Percentiles rank a stretch among this genome's conserved stretches.
phyloP scores from a whole-genome alignment of 2,888 invertebrate genomes.

The Lissonota sp. region DNA sequence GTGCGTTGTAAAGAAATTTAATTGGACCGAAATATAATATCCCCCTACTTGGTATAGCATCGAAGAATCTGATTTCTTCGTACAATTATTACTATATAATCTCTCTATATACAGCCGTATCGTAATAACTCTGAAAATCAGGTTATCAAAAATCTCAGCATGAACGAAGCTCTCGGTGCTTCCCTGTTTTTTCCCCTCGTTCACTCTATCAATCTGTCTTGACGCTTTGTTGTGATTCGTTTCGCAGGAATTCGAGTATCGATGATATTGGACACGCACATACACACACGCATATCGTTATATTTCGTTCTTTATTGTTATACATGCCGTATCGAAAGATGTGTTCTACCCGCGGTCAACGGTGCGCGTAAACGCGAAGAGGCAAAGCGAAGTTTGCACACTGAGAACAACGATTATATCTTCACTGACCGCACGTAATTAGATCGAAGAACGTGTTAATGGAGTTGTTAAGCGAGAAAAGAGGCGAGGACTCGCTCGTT shows the following conservation, averaged over 20 bases:
- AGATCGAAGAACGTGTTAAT: conserved; percentile 68
- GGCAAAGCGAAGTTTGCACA: conserved; percentile 22
- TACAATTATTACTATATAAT: conserved; percentile 52
- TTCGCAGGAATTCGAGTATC: conserved; percentile 63
- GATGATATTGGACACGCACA: conserved; percentile 23
- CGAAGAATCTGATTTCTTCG: conserved; percentile 36
- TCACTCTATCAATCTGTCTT: conserved; percentile 10
- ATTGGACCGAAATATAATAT: conserved; percentile 53
- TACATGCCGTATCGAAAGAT: conserved; percentile 22
- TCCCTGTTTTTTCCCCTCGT: conserved; percentile 3
- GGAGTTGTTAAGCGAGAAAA: conserved; percentile 66
- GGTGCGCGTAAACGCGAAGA: conserved; percentile 49
- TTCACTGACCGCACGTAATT: conserved; percentile 66
- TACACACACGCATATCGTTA: no score
- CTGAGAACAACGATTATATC: conserved; percentile 64
- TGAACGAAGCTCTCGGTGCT: conserved; percentile 12
- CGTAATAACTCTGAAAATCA: conserved; percentile 38
- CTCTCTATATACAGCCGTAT: conserved; percentile 7
- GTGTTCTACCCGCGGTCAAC: conserved; percentile 32
- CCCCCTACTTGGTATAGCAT: conserved; percentile 9
- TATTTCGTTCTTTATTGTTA: neutral
- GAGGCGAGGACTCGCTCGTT: conserved; percentile 60
- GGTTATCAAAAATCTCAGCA: conserved; percentile 43
- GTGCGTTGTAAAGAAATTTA: conserved; percentile 49
- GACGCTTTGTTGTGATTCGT: conserved; percentile 59